Evolutionary conservation across 2,113 vertebrate species (phyloP).

Genomic region (Pseudonaja textilis): DNA sequence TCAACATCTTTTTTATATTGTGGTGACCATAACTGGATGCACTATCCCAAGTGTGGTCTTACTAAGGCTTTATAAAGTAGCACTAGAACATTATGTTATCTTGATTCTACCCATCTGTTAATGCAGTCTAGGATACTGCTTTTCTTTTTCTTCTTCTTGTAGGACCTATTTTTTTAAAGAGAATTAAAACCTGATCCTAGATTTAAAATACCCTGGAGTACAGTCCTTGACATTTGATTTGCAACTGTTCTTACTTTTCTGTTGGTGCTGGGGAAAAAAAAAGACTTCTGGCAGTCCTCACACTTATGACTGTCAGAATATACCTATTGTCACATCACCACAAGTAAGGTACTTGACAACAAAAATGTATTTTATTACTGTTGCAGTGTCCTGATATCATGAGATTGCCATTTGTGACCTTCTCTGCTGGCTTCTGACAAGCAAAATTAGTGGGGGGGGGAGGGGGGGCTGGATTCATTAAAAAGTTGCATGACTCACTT

Average conservation of each 20-base stretch:
- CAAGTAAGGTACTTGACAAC: neutral
- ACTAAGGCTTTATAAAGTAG: too few species aligned
- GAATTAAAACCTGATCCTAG: neutral
- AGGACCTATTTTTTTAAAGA: too few species aligned
- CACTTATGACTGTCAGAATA: neutral
- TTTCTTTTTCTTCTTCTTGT: too few species aligned
- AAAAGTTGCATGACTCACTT: neutral
- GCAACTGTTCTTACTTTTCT: neutral
- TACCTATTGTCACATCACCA: neutral
- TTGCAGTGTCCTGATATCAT: neutral
- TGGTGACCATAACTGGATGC: too few species aligned
- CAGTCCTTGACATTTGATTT: neutral
- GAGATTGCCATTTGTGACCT: neutral
- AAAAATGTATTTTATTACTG: neutral
- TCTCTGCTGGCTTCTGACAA: neutral
- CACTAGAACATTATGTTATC: neutral
- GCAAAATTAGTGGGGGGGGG: too few species aligned
- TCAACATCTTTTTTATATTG: too few species aligned
- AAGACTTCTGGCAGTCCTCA: neutral
- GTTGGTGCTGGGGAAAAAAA: neutral
- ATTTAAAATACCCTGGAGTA: neutral
- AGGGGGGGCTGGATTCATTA: neutral
- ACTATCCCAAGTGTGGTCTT: too few species aligned
- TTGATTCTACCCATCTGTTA: neutral
- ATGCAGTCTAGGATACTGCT: neutral